phyloP scores from a whole-genome alignment of 2,113 vertebrate genomes.

The Silurus glanis region DNA sequence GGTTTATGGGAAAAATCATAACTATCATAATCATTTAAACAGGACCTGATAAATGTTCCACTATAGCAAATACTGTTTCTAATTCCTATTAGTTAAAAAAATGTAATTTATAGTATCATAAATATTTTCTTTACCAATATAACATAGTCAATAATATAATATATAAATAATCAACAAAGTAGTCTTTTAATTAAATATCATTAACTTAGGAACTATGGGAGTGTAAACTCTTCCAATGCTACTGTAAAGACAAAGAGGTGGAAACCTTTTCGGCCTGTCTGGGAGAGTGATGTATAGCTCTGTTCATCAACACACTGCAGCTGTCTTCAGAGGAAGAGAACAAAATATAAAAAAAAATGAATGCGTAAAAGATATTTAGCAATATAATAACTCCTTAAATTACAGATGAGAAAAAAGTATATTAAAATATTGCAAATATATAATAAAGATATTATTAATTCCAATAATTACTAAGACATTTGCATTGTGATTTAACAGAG shows the following conservation, averaged over 20 bases:
- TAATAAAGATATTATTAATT: too few relatives aligned
- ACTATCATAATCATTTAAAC: not conserved
- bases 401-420: not conserved
- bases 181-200: not conserved
- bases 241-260: not conserved
- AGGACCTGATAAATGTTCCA: not conserved
- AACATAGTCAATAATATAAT: not conserved
- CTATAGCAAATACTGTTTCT: not conserved
- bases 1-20: not conserved
- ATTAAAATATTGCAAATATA: too few relatives aligned
- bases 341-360: not conserved
- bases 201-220: not conserved
- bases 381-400: not conserved
- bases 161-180: not conserved
- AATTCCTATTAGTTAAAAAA: not conserved
- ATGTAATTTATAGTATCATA: not conserved
- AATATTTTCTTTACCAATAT: not conserved
- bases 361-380: not conserved
- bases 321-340: conserved; percentile 2
- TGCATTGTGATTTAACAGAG: not conserved
- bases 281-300: conserved; percentile 39
- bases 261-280: conserved; percentile 41
- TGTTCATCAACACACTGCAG: conserved; percentile 22
- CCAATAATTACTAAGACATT: too few relatives aligned
- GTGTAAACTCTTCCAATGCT: not conserved